Evolutionary conservation across 1,140 invertebrate genomes (phyloP), one percentile per base, ranked within the genome.

Genomic region (Ganaspis sp.): DNA sequence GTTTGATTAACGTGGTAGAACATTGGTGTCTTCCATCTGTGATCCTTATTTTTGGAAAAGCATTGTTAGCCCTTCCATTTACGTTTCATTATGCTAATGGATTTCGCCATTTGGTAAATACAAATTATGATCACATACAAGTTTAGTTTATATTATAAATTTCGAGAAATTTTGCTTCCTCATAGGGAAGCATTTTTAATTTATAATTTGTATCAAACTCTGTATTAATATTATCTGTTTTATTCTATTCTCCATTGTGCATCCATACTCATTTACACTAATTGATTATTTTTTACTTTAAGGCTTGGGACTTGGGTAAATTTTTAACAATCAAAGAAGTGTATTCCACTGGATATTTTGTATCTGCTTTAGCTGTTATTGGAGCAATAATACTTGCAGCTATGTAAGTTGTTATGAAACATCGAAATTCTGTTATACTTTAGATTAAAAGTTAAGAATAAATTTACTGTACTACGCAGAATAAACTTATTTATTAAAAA

Each of bases 301-400:
- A 93, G 92, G 83, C 92, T 37, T 96, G 95, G 95, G 95, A 96
- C 82, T 91, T 93, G 0, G 95, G 95, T 9, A 93, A 92, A 80
- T 94, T 93, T 77, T 91, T 96, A 17, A 92, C 94, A 37, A 93
- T 95, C 26, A 95, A 94, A 86, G 92, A 94, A 86, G 94, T 96
- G 4, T 95, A 95, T 82, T 88, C 89, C 6, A 95, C 94, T 45
- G 95, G 95, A 79, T 95, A 95, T 88, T 85, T 89, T 64, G 93
- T 94, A 86, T 79, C 94, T 26, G 93, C 83, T 19, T 78, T 90
- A 1, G 80, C 93, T 9, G 69, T 86, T 12, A 81, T 91, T 26
- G 71, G 84, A 37, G 81, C 89, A n/a, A 21, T 89, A 38, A 38
- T 72, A 72, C 54, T 90, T 21, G 83, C 87, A 37, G 49, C 74